Conservation (phyloP, 2,888 invertebrate species). For the Acanthoscelides obtectus region DNA sequence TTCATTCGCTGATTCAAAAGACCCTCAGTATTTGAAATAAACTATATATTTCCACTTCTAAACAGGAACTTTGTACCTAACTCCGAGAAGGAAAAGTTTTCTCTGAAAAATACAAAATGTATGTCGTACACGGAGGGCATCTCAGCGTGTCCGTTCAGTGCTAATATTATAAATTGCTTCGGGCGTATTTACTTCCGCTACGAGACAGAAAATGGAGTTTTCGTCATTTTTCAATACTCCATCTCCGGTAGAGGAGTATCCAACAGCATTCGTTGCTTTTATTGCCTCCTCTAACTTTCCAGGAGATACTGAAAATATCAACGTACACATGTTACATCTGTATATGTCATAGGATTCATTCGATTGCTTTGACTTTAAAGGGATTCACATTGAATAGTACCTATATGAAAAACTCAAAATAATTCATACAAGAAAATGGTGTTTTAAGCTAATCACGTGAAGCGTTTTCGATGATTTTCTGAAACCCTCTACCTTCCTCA, state of each 20-base stretch:
- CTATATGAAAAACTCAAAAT: no score
- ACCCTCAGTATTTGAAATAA: no score
- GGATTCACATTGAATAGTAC: no score
- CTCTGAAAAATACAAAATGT: neutral
- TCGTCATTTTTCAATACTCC: neutral
- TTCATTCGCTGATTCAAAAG: no score
- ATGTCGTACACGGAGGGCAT: neutral
- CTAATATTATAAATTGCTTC: neutral
- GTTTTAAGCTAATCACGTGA: no score
- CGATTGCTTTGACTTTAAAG: no score
- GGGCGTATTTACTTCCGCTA: neutral
- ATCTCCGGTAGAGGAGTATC: neutral
- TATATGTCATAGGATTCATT: no score
- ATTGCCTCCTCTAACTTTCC: neutral
- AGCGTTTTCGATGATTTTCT: no score
- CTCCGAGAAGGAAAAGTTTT: neutral
- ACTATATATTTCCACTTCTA: neutral
- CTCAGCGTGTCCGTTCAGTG: neutral
- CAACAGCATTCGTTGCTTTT: neutral
- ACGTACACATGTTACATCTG: neutral
- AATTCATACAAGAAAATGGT: no score
- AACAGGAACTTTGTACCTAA: neutral
- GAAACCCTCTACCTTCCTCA: no score
- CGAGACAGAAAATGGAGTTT: neutral
- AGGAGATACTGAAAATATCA: neutral